A percentile compares a stretch with the other conserved stretches of the same genome.
Evolutionary conservation across 2,797 vertebrate genomes (phyloP).

Genomic region (Hippopotamyrus pictus): DNA sequence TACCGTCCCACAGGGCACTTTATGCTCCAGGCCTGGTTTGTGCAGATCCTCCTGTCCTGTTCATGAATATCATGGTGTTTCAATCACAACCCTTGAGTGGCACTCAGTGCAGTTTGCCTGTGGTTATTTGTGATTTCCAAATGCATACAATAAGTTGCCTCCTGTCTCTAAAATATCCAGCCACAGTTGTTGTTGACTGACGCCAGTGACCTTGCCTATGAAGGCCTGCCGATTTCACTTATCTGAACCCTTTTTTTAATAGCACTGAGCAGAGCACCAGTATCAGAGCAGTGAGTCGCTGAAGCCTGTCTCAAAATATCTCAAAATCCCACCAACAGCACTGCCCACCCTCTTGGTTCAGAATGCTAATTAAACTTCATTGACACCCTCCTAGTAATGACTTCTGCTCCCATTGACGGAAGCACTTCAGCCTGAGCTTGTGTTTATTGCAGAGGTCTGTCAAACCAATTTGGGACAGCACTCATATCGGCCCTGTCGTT

Average conservation of each 20-base stretch:
- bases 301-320: neutral
- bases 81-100: neutral
- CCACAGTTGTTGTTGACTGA: neutral
- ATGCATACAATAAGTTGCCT: neutral
- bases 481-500: conserved; percentile 48
- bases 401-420: conserved; percentile 59
- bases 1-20: conserved; percentile 18
- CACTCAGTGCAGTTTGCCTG: neutral
- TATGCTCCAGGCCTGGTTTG: conserved; percentile 33
- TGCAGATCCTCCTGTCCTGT: conserved; percentile 20
- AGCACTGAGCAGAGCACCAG: conserved; percentile 28
- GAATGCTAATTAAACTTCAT: conserved; percentile 67
- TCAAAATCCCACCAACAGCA: conserved; percentile 31
- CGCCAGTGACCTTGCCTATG: neutral
- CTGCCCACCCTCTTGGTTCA: conserved; percentile 6
- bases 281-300: neutral
- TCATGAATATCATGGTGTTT: neutral
- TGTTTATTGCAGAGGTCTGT: conserved; percentile 64
- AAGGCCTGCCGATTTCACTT: conserved; percentile 45
- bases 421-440: conserved; percentile 57
- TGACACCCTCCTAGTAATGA: conserved; percentile 67
- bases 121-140: neutral
- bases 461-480: conserved; percentile 31
- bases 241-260: conserved; percentile 21
- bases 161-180: neutral